Evolutionary conservation across 1,140 invertebrate species (phyloP).

Genomic region (Metopolophium dirhodum): DNA sequence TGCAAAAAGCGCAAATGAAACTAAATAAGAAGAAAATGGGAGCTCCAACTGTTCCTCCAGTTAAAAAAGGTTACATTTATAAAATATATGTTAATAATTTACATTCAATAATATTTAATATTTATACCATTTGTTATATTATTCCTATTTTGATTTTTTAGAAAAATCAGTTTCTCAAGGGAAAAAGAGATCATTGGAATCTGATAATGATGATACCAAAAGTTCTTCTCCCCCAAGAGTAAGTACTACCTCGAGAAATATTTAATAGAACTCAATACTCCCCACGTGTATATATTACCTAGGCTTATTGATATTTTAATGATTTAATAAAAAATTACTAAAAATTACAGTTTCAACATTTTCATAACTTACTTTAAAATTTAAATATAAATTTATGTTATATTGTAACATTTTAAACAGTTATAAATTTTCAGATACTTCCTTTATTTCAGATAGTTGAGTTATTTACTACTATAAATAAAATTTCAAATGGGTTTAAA

Average conservation of each 20-base stretch:
- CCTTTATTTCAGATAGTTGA: too few relatives aligned
- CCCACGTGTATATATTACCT: too few relatives aligned
- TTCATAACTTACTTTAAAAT: too few relatives aligned
- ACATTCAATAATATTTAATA: background rate
- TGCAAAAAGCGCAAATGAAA: conserved; percentile 27
- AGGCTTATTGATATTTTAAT: too few relatives aligned
- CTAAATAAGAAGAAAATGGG: conserved; percentile 44
- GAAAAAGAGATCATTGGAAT: conserved; percentile 43
- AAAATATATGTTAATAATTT: background rate
- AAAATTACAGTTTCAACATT: too few relatives aligned
- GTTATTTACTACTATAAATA: too few relatives aligned
- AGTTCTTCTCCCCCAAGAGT: conserved; percentile 38
- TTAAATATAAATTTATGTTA: too few relatives aligned
- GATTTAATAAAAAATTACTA: too few relatives aligned
- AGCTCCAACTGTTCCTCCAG: background rate
- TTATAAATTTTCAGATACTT: too few relatives aligned
- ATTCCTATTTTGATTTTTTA: background rate
- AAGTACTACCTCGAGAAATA: background rate
- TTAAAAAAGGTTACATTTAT: conserved; percentile 44
- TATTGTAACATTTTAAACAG: too few relatives aligned
- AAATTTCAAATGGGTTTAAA: too few relatives aligned
- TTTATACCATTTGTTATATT: background rate
- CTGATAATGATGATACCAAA: conserved; percentile 29
- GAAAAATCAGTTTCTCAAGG: conserved; percentile 42
- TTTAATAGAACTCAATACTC: too few relatives aligned